Base-by-base conservation (phyloP, 2,888 invertebrate species). In the Muschampia plurimacula region DNA sequence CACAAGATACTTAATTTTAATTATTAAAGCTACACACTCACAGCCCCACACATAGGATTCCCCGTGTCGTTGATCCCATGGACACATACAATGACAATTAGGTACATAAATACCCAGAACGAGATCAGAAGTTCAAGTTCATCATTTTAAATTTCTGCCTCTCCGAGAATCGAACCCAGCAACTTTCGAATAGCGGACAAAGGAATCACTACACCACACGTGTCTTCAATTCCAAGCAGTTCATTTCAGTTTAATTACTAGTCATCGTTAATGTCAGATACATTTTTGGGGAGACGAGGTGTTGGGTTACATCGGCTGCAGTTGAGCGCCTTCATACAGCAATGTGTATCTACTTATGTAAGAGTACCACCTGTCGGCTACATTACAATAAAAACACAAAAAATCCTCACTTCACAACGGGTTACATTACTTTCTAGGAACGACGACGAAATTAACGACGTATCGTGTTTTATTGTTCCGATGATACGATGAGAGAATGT, bases 341-440 rank as follows among this genome's bases (percentile, higher is more conserved):
- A 52, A 66, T 59, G 57, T 12, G n/a, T 60, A 49, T 68, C 60
- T 49, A 60, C 22, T 55, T 22, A 2, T 15, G 15, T 2, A 13
- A 7, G 2, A 39, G 39, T 39, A 59, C 46, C 60, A 67, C 15
- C 39, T 66, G 60, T 36, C 22, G n/a, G 60, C 13, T 22, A 62
- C 71, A 52, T 67, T 62, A 52, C 66, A 72, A 66, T 67, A 67
- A 72, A 69, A 72, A 60, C 13, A 39, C 41, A 13, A 46, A 62
- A 57, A 64, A 46, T 65, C 65, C 39, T 41, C 55, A 55, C 63
- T 7, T 36, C 13, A 15, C 52, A 52, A 57, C n/a, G 28, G 55
- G 44, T 70, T 57, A 32, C 32, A 32, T 70, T 64, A 64, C 70
- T 36, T 70, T 65, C 63, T n/a, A 15, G 39, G 55, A 62, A 68